Evolutionary conservation across 1,140 invertebrate species (phyloP).

Genomic region (Heliconius himera): DNA sequence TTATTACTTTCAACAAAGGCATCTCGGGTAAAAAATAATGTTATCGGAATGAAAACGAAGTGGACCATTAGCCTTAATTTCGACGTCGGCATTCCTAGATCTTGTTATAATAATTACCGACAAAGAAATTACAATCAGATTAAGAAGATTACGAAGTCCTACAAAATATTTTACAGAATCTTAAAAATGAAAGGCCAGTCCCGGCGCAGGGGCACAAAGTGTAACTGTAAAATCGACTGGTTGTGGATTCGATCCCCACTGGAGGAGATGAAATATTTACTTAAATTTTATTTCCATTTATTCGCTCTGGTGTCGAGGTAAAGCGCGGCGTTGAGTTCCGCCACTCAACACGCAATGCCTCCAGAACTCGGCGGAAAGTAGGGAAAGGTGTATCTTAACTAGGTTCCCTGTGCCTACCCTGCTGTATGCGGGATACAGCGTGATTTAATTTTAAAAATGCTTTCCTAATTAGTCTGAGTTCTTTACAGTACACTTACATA

Average conservation of each 20-base stretch:
- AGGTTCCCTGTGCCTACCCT: no score
- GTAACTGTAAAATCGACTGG: no score
- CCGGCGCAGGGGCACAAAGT: no score
- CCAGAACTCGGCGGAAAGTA: no score
- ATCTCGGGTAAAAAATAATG: conserved; percentile 1
- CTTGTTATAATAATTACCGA: conserved; percentile 27
- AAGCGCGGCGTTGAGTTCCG: no score
- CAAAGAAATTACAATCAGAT: conserved; percentile 25
- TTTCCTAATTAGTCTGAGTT: background rate
- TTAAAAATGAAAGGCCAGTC: background rate
- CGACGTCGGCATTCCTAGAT: conserved; percentile 12
- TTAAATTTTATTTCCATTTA: no score
- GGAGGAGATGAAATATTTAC: no score
- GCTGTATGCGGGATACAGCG: no score
- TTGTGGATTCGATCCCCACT: no score
- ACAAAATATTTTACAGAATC: background rate
- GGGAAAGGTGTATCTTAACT: no score
- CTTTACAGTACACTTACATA: background rate
- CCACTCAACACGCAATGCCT: no score
- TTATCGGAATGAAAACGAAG: conserved; percentile 16
- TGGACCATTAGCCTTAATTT: conserved; percentile 17
- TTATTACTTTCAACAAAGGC: background rate
- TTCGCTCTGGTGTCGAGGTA: no score
- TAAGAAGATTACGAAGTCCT: background rate
- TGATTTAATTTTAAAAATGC: background rate